Evolutionary conservation across 1,140 invertebrate species (phyloP).

Genomic region (Apis mellifera): DNA sequence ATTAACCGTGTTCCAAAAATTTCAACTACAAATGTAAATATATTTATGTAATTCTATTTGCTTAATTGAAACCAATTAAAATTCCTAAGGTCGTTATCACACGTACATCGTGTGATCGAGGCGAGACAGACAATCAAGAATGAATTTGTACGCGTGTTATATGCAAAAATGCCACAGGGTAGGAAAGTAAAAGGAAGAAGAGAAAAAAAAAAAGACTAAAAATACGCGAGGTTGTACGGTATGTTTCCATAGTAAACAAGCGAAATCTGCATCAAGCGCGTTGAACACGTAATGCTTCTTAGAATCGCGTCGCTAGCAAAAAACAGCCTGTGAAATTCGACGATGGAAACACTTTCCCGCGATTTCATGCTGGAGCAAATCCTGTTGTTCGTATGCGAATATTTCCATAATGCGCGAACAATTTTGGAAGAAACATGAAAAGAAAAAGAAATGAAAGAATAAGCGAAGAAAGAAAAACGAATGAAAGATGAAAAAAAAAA

Average conservation of each 20-base stretch:
- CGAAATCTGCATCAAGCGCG: slow-evolving; percentile 10
- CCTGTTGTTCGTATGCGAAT: background rate
- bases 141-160: background rate
- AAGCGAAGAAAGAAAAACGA: background rate
- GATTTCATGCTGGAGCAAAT: background rate
- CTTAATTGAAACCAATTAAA: background rate
- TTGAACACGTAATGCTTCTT: slow-evolving; percentile 29
- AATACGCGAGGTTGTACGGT: slow-evolving; percentile 9
- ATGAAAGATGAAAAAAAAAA: background rate
- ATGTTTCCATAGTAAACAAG: slow-evolving; percentile 36
- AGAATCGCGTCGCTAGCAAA: slow-evolving; percentile 9
- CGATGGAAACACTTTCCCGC: background rate
- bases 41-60: background rate
- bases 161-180: background rate
- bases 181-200: background rate
- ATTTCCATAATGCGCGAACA: background rate
- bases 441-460: too few relatives aligned
- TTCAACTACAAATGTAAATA: background rate
- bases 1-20: background rate
- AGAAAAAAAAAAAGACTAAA: background rate
- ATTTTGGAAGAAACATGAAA: background rate
- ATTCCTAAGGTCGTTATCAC: background rate
- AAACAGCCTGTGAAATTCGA: background rate
- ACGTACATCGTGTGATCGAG: too few relatives aligned
- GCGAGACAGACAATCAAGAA: background rate